Evolutionary conservation across 2,888 invertebrate species (phyloP).

Genomic region (Abrostola triplasia): DNA sequence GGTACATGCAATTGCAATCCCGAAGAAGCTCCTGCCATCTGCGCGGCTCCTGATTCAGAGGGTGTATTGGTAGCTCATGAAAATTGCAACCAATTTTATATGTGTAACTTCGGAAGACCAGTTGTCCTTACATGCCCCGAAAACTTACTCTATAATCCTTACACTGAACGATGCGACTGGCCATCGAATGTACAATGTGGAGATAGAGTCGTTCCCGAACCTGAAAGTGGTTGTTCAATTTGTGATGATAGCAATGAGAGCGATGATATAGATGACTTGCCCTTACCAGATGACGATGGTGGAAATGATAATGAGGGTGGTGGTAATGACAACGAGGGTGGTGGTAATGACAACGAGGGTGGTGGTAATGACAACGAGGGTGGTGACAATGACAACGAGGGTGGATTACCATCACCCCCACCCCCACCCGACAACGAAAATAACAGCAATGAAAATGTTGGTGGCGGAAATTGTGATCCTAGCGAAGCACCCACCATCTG

Average conservation of each 20-base stretch:
- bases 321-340: conserved; percentile 9
- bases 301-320: conserved; percentile 17
- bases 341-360: conserved; percentile 11
- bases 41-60: conserved; percentile 56
- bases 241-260: conserved; percentile 22
- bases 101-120: conserved; percentile 56
- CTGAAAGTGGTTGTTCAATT: conserved; percentile 23
- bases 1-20: conserved; percentile 57
- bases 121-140: conserved; percentile 47
- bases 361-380: conserved; percentile 7
- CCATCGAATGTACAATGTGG: conserved; percentile 58
- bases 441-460: conserved; percentile 28
- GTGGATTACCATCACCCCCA: too few species aligned
- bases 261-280: conserved; percentile 12
- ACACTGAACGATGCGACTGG: conserved; percentile 60
- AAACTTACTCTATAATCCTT: conserved; percentile 55
- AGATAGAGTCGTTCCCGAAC: conserved; percentile 49
- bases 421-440: conserved; percentile 2
- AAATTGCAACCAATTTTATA: conserved; percentile 66
- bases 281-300: conserved; percentile 3
- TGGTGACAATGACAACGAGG: conserved; percentile 19
- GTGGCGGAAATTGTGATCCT: too few species aligned
- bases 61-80: conserved; percentile 61
- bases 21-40: conserved; percentile 57
- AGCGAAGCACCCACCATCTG: conserved; percentile 63